A percentile compares a stretch with the other conserved stretches of the same genome.
phyloP scores from a whole-genome alignment of 2,113 vertebrate species.

The Saimiri boliviensis region DNA sequence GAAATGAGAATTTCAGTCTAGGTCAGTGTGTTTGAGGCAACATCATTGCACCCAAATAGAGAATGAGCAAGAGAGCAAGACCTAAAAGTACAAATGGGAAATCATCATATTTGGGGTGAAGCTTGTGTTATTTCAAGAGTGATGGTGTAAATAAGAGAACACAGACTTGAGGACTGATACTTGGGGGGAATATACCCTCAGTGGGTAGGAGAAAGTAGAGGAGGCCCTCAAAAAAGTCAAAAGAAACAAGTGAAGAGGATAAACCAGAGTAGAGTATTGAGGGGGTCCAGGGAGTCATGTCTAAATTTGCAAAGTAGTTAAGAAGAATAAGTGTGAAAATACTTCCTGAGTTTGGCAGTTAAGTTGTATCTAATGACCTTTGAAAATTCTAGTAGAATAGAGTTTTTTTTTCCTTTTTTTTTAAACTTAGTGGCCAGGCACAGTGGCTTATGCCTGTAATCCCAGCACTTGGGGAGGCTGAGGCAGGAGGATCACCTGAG shows the following conservation, averaged over 20 bases:
- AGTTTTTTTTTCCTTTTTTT: background rate
- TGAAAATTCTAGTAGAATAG: slow-evolving; percentile 23
- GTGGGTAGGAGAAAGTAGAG: background rate
- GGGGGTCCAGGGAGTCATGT: background rate
- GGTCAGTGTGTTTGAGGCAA: background rate
- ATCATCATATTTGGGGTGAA: background rate
- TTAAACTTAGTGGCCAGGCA: too few relatives aligned
- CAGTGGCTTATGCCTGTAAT: too few relatives aligned
- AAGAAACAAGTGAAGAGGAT: background rate
- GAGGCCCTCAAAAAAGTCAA: background rate
- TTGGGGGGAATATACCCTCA: background rate
- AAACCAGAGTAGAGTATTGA: background rate
- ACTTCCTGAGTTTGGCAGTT: background rate
- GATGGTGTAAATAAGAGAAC: background rate
- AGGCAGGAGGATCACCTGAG: too few relatives aligned
- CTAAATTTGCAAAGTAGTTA: background rate
- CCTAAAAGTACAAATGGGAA: background rate
- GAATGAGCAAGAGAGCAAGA: slow-evolving; percentile 7
- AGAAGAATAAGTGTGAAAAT: background rate
- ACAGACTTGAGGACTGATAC: background rate
- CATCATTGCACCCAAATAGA: background rate
- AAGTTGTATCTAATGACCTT: background rate
- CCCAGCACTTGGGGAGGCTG: too few relatives aligned
- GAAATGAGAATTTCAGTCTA: background rate
- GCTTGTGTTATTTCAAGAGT: background rate